Evolutionary conservation across 2,113 vertebrate species (phyloP).

Genomic region (Malaclemys terrapin): DNA sequence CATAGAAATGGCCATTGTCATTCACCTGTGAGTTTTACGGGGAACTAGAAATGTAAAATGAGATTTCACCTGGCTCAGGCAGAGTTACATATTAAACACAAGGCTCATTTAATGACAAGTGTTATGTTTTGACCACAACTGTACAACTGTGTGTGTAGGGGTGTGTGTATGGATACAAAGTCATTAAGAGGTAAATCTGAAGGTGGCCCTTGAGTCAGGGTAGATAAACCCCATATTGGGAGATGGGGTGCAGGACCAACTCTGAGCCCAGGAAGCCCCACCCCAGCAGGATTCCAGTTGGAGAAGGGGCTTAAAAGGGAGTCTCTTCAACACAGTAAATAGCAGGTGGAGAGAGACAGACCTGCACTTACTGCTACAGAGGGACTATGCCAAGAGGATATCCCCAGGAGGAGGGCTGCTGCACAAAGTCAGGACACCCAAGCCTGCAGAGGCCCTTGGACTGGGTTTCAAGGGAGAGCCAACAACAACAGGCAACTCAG

Average conservation of each 20-base stretch:
- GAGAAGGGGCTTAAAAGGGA: background rate
- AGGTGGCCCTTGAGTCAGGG: background rate
- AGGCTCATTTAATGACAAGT: slow-evolving; percentile 17
- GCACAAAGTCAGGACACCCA: too few relatives aligned
- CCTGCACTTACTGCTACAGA: too few relatives aligned
- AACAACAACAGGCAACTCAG: too few relatives aligned
- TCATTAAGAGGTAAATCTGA: background rate
- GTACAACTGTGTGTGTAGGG: background rate
- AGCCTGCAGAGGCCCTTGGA: too few relatives aligned
- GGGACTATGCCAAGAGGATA: too few relatives aligned
- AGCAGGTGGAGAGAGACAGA: background rate
- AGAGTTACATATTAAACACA: background rate
- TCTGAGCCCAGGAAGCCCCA: background rate
- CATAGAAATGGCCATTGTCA: slow-evolving; percentile 16
- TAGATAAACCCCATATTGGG: background rate
- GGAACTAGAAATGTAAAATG: slow-evolving; percentile 24
- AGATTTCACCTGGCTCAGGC: background rate
- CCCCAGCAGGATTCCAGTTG: background rate
- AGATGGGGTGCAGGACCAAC: background rate
- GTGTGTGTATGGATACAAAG: too few relatives aligned
- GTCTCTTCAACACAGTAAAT: background rate
- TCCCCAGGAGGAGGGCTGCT: too few relatives aligned
- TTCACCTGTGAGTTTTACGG: slow-evolving; percentile 65
- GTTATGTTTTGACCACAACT: slow-evolving; percentile 5
- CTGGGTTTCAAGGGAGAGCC: too few relatives aligned